A percentile compares a stretch with the other conserved stretches of the same genome.
Conservation (phyloP, 2,113 vertebrate species). For the Opisthocomus hoazin region DNA sequence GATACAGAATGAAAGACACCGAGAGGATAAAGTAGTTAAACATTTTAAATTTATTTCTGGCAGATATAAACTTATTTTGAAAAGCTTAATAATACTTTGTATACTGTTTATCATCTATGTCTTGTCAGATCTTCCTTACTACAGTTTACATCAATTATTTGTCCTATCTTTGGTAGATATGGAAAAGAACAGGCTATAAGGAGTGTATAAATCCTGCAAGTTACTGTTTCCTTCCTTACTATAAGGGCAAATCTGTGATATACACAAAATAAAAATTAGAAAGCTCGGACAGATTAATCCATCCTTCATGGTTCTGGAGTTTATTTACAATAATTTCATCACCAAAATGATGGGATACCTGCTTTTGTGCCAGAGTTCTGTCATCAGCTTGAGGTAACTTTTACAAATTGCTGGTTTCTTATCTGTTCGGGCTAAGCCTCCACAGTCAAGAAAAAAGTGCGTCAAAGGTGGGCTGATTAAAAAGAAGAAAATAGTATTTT, state of each 20-base stretch:
- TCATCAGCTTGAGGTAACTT: constrained; percentile 97
- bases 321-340: neutral
- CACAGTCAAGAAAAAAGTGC: constrained; percentile 94
- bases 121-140: neutral
- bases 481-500: neutral
- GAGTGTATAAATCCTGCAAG: neutral
- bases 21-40: neutral
- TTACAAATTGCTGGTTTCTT: constrained; percentile 97
- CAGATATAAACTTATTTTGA: neutral
- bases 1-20: neutral
- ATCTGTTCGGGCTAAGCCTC: constrained; percentile 89
- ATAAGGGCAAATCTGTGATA: neutral
- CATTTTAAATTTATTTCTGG: neutral
- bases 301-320: neutral
- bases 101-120: neutral
- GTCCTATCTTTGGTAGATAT: neutral
- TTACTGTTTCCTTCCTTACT: neutral
- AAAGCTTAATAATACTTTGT: neutral
- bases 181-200: neutral
- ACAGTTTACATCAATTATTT: neutral
- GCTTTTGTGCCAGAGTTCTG: constrained; percentile 97
- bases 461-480: constrained; percentile 88
- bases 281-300: neutral
- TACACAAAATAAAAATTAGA: neutral
- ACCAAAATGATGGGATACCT: constrained; percentile 70